These are phyloP conservation scores for Neodontobutis hainanensis DNA, from an alignment of 2,113 vertebrate genomes.

Conservation along the genomic window DNA sequence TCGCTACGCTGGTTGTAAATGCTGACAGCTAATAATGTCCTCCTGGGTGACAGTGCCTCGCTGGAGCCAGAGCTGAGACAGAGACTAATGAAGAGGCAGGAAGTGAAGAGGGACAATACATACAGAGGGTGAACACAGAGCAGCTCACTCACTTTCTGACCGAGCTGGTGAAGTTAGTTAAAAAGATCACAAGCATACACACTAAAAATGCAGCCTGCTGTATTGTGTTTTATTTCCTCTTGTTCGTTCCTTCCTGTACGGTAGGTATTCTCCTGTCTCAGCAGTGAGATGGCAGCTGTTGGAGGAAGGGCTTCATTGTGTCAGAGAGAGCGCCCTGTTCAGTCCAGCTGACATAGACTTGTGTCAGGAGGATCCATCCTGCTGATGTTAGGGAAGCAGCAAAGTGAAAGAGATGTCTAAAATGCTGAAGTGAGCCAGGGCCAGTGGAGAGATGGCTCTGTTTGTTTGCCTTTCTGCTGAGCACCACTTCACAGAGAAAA, in stretches of 20 bases:
- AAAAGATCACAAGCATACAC: conserved; percentile 31
- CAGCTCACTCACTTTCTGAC: conserved; percentile 14
- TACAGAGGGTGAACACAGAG: conserved; percentile 36
- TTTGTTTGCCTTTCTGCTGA: conserved; percentile 75
- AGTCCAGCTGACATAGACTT: conserved; percentile 72
- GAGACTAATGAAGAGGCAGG: conserved; percentile 59
- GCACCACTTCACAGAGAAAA: conserved; percentile 66
- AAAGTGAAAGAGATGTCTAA: conserved; percentile 70
- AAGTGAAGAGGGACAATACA: conserved; percentile 43
- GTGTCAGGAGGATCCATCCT: conserved; percentile 76
- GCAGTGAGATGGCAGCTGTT: conserved; percentile 50
- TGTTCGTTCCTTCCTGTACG: conserved; percentile 43
- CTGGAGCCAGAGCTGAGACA: conserved; percentile 56
- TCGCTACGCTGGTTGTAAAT: conserved; percentile 51
- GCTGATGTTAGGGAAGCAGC: conserved; percentile 73
- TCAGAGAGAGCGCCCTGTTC: conserved; percentile 60
- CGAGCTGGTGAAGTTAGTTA: conserved; percentile 44
- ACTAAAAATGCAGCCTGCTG: conserved; percentile 40
- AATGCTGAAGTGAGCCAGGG: conserved; percentile 70
- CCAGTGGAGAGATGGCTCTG: conserved; percentile 59
- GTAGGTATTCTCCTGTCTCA: conserved; percentile 51
- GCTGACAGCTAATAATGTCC: conserved; percentile 74
- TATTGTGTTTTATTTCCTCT: conserved; percentile 57
- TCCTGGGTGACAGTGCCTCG: conserved; percentile 61
- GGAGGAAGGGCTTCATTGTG: conserved; percentile 65